Conservation (phyloP, 2,888 invertebrate genomes). For the Drosophila mulleri region DNA sequence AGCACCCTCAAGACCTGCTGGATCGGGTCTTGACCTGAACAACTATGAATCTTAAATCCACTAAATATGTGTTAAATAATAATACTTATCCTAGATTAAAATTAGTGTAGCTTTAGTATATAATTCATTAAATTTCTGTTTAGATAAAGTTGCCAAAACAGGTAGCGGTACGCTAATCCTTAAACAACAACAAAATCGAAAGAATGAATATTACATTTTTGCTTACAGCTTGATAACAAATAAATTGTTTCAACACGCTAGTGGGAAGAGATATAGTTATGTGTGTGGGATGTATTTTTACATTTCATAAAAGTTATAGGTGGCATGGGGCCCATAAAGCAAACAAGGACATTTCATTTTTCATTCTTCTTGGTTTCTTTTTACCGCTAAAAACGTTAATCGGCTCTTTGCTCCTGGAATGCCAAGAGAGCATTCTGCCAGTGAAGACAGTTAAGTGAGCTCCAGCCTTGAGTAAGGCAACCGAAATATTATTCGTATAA, state of each 20-base stretch:
- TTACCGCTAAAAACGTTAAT: conserved; percentile 6
- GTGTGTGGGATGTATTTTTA: not conserved
- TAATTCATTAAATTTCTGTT: too few species aligned
- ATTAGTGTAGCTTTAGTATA: too few species aligned
- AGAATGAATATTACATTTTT: not conserved
- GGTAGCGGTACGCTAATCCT: too few species aligned
- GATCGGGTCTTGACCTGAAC: too few species aligned
- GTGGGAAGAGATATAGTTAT: not conserved
- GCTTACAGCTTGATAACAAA: not conserved
- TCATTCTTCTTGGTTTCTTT: not conserved
- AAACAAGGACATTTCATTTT: conserved; percentile 2
- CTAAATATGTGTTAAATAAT: too few species aligned
- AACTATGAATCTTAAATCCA: too few species aligned
- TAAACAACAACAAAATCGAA: too few species aligned
- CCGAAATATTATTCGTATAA: not conserved
- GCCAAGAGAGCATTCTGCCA: not conserved
- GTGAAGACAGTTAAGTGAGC: not conserved
- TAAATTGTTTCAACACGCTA: not conserved
- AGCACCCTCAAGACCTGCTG: too few species aligned
- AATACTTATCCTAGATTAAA: too few species aligned
- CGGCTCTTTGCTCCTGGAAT: not conserved
- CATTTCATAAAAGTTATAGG: conserved; percentile 5
- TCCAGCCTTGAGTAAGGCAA: not conserved
- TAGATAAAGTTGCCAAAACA: too few species aligned
- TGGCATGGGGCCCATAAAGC: conserved; percentile 2